Base-by-base conservation (phyloP, 2,113 vertebrate genomes). In the Rhinichthys klamathensis region DNA sequence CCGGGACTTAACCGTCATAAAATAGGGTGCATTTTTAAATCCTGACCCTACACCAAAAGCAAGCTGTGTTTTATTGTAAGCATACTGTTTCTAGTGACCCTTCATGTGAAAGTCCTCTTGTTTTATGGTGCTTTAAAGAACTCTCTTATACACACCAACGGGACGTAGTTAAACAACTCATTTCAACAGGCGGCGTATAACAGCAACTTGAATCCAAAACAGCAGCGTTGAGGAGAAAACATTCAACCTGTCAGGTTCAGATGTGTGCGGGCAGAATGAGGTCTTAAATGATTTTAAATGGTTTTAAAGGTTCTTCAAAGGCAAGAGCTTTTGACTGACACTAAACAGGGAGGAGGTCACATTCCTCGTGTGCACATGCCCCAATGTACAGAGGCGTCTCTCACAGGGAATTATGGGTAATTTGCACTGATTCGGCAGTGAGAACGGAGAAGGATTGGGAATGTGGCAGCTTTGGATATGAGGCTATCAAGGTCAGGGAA, bases 361-460 rank as follows among this genome's bases (percentile, higher is more conserved):
- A 94, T 95, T 95, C 93, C 92, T 91, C 1, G 10, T 92, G 92
- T 92, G 92, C 91, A 93, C 89, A 89, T 87, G 90, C 88, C 60
- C 90, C 88, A 87, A 63, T 91, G 89, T 89, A 83, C 90, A 88
- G 70, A 88, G 67, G 85, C 75, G 86, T 90, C 80, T 78, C 80
- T 73, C 70, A 49, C 41, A 16, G 70, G 80, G 87, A 67, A 88
- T 76, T 83, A 23, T 90, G 82, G 87, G 87, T 90, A 87, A 89
- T 63, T 41, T 81, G 77, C 51, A 58, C 41, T 79, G 82, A 60
- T 73, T 27, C 63, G 44, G 25, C 49, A 77, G 41, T 56, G 32
- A 67, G 58, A 58, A 54, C 2, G 12, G 3, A 41, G 46, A 85
- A 81, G 23, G 72, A 70, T 86, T 85, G 61, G 79, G 83, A 78